Conservation (phyloP, 2,888 invertebrate species). For the Tipula lateralis region DNA sequence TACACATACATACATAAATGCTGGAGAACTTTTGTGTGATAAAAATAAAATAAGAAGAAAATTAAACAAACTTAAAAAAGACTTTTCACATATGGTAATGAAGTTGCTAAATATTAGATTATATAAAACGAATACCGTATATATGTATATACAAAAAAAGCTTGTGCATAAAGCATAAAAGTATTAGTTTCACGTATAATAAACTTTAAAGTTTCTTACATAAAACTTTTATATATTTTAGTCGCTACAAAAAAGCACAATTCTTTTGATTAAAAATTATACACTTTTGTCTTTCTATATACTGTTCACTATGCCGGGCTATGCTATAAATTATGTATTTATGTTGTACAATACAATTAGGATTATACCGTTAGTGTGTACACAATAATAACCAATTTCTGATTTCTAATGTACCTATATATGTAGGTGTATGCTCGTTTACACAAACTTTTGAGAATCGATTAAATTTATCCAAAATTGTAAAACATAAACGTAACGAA, state of each 20-base stretch:
- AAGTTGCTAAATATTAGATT: conserved; percentile 1
- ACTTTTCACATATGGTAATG: conserved; percentile 24
- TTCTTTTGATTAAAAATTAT: neutral
- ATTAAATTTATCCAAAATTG: neutral
- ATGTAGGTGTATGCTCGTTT: neutral
- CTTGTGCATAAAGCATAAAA: neutral
- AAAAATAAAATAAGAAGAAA: neutral
- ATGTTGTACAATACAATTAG: neutral
- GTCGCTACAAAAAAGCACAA: neutral
- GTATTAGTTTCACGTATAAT: neutral
- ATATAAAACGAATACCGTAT: neutral
- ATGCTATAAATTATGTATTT: neutral
- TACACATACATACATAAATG: neutral
- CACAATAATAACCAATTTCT: neutral
- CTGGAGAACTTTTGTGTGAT: neutral
- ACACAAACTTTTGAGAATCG: neutral
- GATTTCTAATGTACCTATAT: neutral
- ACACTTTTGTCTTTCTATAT: neutral
- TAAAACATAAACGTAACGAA: neutral
- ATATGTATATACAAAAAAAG: neutral
- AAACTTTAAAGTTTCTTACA: neutral
- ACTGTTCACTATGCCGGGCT: neutral
- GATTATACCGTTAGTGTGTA: neutral
- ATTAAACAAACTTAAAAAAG: conserved; percentile 2
- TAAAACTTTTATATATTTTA: neutral